Conservation (phyloP, 2,888 invertebrate species). For the Mimumesa dahlbomi region DNA sequence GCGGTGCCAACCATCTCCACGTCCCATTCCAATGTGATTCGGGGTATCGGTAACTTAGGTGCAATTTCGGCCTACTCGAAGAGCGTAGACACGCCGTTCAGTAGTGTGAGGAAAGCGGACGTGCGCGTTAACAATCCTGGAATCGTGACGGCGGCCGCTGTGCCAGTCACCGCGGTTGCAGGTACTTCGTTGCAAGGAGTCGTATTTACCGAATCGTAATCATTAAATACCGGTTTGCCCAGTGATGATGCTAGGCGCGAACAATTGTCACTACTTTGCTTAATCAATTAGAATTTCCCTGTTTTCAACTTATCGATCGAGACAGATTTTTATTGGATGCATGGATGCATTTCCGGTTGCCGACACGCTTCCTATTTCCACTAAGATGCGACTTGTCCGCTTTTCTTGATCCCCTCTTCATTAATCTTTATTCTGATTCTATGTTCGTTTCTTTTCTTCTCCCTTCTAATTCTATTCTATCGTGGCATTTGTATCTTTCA, state of each 20-base stretch:
- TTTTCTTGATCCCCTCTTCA: constrained; percentile 7
- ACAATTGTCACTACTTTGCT: no score
- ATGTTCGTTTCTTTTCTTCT: not conserved
- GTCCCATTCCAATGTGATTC: constrained; percentile 60
- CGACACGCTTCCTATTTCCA: constrained; percentile 5
- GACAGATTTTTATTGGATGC: no score
- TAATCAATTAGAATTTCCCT: no score
- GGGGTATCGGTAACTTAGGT: constrained; percentile 66
- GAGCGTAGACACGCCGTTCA: constrained; percentile 61
- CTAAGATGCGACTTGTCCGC: constrained; percentile 18
- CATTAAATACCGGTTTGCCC: no score
- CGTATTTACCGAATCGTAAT: no score
- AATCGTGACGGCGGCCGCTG: constrained; percentile 56
- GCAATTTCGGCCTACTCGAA: constrained; percentile 58
- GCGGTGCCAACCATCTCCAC: constrained; percentile 56
- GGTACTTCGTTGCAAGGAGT: constrained; percentile 52
- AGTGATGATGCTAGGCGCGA: no score
- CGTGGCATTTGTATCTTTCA: not conserved
- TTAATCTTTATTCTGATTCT: not conserved
- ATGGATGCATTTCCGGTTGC: no score
- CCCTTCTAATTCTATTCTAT: not conserved
- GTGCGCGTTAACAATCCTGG: constrained; percentile 65
- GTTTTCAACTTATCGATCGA: no score
- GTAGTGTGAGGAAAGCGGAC: constrained; percentile 64
- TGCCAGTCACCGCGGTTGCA: constrained; percentile 57